Evolutionary conservation across 2,888 invertebrate species (phyloP).

Genomic region (Caenorhabditis japonica): DNA sequence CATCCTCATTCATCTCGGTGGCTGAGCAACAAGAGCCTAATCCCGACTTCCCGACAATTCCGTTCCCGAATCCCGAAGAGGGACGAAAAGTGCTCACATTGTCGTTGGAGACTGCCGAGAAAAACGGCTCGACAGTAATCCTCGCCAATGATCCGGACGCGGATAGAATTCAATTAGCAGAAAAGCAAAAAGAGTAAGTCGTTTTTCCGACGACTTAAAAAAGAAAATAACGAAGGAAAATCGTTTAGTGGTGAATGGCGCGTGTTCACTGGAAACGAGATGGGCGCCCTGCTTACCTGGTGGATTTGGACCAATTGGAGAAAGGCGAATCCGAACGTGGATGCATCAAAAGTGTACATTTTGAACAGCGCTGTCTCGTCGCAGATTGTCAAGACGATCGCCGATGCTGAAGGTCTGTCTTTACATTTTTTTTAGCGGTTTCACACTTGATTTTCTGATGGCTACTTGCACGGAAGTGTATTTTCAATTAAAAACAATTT

Average conservation of each 20-base stretch:
- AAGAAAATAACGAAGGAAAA: neutral
- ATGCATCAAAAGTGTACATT: slow-evolving; percentile 84
- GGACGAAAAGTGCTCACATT: slow-evolving; percentile 82
- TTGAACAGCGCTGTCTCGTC: slow-evolving; percentile 96
- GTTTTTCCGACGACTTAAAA: slow-evolving; percentile 8
- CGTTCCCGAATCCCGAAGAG: slow-evolving; percentile 98
- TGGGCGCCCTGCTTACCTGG: slow-evolving; percentile 93
- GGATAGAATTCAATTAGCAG: slow-evolving; percentile 93
- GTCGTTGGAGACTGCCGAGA: slow-evolving; percentile 86
- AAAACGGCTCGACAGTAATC: slow-evolving; percentile 84
- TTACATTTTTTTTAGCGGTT: neutral
- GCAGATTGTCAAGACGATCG: slow-evolving; percentile 89
- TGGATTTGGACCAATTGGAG: slow-evolving; percentile 85
- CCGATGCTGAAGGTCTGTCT: slow-evolving; percentile 84
- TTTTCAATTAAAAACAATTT: too few species aligned
- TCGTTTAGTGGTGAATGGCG: slow-evolving; percentile 84
- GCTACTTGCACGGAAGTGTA: neutral
- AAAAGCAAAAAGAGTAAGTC: slow-evolving; percentile 83
- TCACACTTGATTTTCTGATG: neutral
- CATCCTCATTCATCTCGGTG: slow-evolving; percentile 77
- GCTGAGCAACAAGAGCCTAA: slow-evolving; percentile 85
- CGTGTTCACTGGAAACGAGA: slow-evolving; percentile 93
- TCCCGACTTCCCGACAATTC: slow-evolving; percentile 96
- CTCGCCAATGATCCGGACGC: slow-evolving; percentile 99
- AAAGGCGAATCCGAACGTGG: slow-evolving; percentile 75